Evolutionary conservation across 2,113 vertebrate species (phyloP).

Genomic region (Elgaria multicarinata): DNA sequence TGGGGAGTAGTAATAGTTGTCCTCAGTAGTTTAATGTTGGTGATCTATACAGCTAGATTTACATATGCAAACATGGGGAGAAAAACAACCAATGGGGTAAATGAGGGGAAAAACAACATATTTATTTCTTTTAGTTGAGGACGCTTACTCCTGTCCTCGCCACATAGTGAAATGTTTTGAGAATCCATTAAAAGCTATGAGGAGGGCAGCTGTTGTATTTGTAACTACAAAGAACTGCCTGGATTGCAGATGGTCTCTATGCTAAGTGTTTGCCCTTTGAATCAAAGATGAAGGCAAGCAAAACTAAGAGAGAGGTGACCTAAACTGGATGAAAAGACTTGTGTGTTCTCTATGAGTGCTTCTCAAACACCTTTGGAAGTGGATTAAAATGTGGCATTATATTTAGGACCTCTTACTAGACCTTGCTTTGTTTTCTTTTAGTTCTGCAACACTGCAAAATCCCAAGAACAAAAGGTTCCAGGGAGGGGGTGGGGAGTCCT

Average conservation of each 20-base stretch:
- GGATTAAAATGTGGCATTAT: slow-evolving; percentile 10
- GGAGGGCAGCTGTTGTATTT: not conserved
- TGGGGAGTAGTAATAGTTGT: not conserved
- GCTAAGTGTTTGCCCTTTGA: slow-evolving; percentile 11
- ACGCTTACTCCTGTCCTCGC: not conserved
- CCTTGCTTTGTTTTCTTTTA: not conserved
- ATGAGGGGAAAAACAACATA: not conserved
- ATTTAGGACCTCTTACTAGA: not conserved
- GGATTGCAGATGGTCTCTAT: not conserved
- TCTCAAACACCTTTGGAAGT: not conserved
- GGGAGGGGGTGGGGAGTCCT: slow-evolving; percentile 35
- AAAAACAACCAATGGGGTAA: not conserved
- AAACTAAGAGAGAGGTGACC: not conserved
- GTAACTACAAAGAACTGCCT: not conserved
- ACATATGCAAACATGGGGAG: not conserved
- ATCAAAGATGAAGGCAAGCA: not conserved
- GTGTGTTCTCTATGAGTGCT: no score
- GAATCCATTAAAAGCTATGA: not conserved
- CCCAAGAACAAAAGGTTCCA: slow-evolving; percentile 40
- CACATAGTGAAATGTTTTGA: not conserved
- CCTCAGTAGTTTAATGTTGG: not conserved
- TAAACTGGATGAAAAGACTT: not conserved
- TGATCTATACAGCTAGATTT: not conserved
- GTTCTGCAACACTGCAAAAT: slow-evolving; percentile 19
- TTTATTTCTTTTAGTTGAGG: not conserved